These are phyloP conservation scores for Drosophila bunnanda DNA, from an alignment of 2,888 invertebrate genomes.

Conservation along the genomic window DNA sequence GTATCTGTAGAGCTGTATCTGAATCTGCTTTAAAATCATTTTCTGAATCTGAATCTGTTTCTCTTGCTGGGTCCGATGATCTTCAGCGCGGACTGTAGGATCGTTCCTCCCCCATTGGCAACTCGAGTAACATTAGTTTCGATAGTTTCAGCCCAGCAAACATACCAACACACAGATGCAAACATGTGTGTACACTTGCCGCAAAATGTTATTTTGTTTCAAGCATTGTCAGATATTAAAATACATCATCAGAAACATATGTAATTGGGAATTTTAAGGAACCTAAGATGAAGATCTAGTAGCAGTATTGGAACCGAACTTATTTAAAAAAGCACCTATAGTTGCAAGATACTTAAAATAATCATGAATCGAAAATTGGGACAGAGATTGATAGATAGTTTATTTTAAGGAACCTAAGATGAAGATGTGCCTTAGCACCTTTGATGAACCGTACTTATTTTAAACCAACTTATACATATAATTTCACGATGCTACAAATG, in stretches of 20 bases:
- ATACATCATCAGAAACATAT: not conserved
- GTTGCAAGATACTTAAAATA: not conserved
- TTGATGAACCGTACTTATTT: too few species aligned
- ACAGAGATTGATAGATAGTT: too few species aligned
- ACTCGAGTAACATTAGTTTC: slow-evolving; percentile 73
- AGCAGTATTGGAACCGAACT: not conserved
- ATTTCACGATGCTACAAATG: too few species aligned
- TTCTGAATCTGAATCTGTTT: slow-evolving; percentile 37
- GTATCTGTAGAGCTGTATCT: slow-evolving; percentile 29
- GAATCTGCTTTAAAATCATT: slow-evolving; percentile 21
- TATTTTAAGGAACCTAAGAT: too few species aligned
- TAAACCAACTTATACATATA: too few species aligned
- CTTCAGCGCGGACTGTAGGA: slow-evolving; percentile 58
- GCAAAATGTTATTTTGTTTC: not conserved
- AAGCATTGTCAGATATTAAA: not conserved
- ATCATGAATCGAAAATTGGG: not conserved
- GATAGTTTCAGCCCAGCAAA: slow-evolving; percentile 43
- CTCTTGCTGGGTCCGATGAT: slow-evolving; percentile 31
- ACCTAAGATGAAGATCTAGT: not conserved
- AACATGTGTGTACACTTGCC: slow-evolving; percentile 28
- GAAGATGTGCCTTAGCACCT: too few species aligned
- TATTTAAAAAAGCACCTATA: not conserved
- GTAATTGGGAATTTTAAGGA: not conserved
- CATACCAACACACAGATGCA: slow-evolving; percentile 19
- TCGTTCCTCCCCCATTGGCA: slow-evolving; percentile 42